A percentile compares a stretch with the other conserved stretches of the same genome.
Conservation (phyloP, 2,113 vertebrate species). For the Lichenostomus cassidix region DNA sequence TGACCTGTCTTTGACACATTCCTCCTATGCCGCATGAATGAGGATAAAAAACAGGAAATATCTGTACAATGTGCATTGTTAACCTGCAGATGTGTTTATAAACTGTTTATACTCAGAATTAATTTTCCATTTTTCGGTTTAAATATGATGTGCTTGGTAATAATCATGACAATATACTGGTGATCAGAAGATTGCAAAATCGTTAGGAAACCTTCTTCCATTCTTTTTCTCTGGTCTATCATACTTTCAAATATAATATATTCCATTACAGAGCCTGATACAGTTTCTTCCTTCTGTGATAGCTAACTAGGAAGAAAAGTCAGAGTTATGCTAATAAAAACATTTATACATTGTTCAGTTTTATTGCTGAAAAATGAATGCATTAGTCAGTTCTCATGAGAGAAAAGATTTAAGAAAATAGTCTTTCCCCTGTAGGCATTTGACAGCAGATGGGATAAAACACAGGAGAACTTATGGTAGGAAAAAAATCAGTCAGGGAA, state of each 20-base stretch:
- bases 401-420: constrained; percentile 5
- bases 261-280: neutral
- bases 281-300: neutral
- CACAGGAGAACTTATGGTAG: neutral
- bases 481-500: neutral
- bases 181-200: neutral
- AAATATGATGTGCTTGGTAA: neutral
- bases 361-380: constrained; percentile 2
- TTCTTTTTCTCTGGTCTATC: neutral
- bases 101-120: constrained; percentile 16
- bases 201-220: neutral
- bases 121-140: constrained; percentile 21
- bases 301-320: neutral
- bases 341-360: neutral
- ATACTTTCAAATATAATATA: neutral
- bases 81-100: constrained; percentile 21
- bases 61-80: constrained; percentile 50
- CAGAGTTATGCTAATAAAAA: constrained; percentile 7
- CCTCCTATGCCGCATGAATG: neutral
- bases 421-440: neutral
- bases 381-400: neutral
- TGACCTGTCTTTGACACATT: constrained; percentile 35
- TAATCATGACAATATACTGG: neutral
- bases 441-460: neutral
- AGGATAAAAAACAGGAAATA: constrained; percentile 55